A percentile compares a stretch with the other conserved stretches of the same genome.
These are phyloP conservation scores for Tiliacea citrago DNA, from an alignment of 2,888 invertebrate species.

Conservation along the genomic window DNA sequence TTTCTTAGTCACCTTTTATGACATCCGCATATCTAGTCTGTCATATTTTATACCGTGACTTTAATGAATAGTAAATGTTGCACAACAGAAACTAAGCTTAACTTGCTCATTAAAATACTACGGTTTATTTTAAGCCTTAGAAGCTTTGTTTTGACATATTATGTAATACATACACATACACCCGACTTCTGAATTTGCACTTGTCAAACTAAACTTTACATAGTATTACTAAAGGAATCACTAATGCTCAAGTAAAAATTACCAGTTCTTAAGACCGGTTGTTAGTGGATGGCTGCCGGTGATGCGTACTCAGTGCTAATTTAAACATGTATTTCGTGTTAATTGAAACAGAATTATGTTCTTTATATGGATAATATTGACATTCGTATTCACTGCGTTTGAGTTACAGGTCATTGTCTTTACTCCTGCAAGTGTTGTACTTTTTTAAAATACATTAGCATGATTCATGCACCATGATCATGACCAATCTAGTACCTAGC, in stretches of 20 bases:
- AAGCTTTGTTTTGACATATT: conserved; percentile 8
- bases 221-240: background rate
- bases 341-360: conserved; percentile 13
- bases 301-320: too few relatives aligned
- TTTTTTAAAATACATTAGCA: background rate
- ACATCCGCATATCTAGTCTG: background rate
- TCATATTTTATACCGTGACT: background rate
- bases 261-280: background rate
- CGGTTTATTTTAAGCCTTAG: background rate
- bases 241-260: background rate
- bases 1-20: background rate
- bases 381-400: conserved; percentile 11
- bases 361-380: conserved; percentile 19
- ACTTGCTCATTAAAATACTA: background rate
- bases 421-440: background rate
- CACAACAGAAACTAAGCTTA: too few relatives aligned
- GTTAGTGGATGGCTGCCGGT: too few relatives aligned
- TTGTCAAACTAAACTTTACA: background rate
- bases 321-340: conserved; percentile 17
- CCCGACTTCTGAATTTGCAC: background rate
- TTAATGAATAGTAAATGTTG: background rate
- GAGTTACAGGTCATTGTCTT: conserved; percentile 4
- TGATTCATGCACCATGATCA: background rate
- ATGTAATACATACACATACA: background rate
- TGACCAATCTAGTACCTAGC: background rate